Evolutionary conservation across 2,797 vertebrate genomes (phyloP).

Genomic region (Nasua narica): DNA sequence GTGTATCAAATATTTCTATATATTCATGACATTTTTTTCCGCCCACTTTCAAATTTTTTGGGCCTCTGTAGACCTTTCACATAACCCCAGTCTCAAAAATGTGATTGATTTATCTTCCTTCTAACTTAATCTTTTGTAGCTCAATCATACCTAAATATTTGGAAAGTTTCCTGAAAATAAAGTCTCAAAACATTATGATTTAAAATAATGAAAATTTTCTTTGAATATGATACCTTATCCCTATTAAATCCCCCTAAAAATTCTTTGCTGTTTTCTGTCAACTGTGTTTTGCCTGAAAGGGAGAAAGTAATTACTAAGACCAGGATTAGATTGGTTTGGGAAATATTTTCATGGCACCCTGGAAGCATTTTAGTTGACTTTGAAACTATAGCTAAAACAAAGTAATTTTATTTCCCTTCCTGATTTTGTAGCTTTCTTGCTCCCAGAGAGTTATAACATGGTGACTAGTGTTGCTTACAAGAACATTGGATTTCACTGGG

Average conservation of each 20-base stretch:
- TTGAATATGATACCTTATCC: conserved; percentile 62
- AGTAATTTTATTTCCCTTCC: conserved; percentile 69
- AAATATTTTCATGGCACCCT: conserved; percentile 65
- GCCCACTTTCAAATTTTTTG: background rate
- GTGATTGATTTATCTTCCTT: background rate
- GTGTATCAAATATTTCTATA: background rate
- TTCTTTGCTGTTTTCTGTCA: conserved; percentile 64
- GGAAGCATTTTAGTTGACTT: conserved; percentile 69
- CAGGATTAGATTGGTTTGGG: conserved; percentile 47
- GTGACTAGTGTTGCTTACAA: conserved; percentile 76
- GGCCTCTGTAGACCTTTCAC: background rate
- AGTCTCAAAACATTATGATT: conserved; percentile 39
- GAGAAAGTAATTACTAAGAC: conserved; percentile 64
- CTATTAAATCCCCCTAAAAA: conserved; percentile 60
- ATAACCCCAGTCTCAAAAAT: background rate
- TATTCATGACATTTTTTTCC: background rate
- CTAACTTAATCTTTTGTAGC: background rate
- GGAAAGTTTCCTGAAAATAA: conserved; percentile 19
- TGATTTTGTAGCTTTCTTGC: conserved; percentile 69
- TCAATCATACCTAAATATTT: conserved; percentile 24
- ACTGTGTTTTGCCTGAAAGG: conserved; percentile 10
- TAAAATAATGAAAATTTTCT: conserved; percentile 57
- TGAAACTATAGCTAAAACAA: conserved; percentile 60
- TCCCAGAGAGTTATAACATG: conserved; percentile 76
- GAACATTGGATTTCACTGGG: conserved; percentile 80